Evolutionary conservation across 2,797 vertebrate genomes (phyloP), one percentile per base, ranked within the genome.

Genomic region (Manis pentadactyla): DNA sequence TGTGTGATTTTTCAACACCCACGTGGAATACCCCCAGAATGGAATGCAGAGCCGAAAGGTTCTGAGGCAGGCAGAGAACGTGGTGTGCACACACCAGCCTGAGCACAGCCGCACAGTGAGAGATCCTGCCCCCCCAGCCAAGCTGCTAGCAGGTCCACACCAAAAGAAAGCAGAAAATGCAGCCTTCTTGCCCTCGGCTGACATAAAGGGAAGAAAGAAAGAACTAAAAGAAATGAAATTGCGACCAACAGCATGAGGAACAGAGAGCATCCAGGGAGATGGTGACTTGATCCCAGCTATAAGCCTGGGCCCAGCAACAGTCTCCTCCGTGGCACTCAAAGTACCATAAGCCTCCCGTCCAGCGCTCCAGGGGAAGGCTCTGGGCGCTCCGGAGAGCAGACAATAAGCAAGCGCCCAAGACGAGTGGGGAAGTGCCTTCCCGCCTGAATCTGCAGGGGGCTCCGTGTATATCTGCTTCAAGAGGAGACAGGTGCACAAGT

Each of bases 1-100:
- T 69, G 53, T 87, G 73, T 63, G 95, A 95, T 90, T 91, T 77
- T 93, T 74, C 95, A 57, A 81, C 7, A 31, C 59, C 42, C 63
- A 83, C 8, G 7, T 63, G 55, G 79, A 39, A 87, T 63, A 23
- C 13, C 29, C 63, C 37, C 46, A 31, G 31, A 18, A 64, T 3
- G 2, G 23, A 14, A 27, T 0, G 12, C 7, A 7, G 37, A 93
- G 8, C 94, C 39, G 27, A 96, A 96, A 92, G 91, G 69, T 49
- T 64, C 87, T 18, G 2, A 64, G 39, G 5, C 66, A 2, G 9
- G n/a, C 27, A 9, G 27, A 94, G 77, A 96, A 66, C 21, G 95
- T 86, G 87, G 27, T 21, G 87, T 94, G 55, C 0, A 3, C 11
- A 73, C 37, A 46, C 73, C 0, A 4, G 59, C 90, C 63, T 21